Evolutionary conservation across 2,797 vertebrate genomes (phyloP).

Genomic region (Chelon auratus): DNA sequence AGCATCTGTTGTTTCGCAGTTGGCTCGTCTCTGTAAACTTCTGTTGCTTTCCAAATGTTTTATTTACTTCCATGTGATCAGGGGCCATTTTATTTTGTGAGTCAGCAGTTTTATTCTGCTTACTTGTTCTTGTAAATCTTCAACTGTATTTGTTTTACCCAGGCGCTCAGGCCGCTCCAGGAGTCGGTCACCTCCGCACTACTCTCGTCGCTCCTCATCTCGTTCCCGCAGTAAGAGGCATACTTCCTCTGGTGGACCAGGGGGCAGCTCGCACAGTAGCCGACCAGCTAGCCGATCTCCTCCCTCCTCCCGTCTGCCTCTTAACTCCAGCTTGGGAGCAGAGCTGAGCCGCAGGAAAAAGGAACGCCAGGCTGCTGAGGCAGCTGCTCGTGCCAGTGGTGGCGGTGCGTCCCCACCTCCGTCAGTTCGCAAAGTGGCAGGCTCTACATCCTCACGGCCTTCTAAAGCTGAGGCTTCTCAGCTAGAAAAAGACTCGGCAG

Average conservation of each 20-base stretch:
- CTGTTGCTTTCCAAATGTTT: neutral
- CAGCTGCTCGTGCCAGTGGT: conserved; percentile 83
- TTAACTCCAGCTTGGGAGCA: conserved; percentile 95
- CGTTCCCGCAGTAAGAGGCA: conserved; percentile 93
- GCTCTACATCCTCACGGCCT: conserved; percentile 54
- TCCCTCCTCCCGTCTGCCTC: conserved; percentile 88
- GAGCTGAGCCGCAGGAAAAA: conserved; percentile 96
- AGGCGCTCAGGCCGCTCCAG: conserved; percentile 95
- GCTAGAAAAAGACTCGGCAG: conserved; percentile 63
- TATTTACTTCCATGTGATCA: neutral
- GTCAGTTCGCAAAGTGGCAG: conserved; percentile 59
- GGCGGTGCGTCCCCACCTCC: conserved; percentile 74
- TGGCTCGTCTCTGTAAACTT: neutral
- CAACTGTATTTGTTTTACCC: conserved; percentile 16
- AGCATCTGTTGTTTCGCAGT: neutral
- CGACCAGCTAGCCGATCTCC: conserved; percentile 94
- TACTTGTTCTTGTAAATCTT: neutral
- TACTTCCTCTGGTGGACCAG: conserved; percentile 79
- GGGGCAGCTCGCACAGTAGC: conserved; percentile 85
- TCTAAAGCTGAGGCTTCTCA: conserved; percentile 70
- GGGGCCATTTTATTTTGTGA: neutral
- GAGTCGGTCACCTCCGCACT: conserved; percentile 92
- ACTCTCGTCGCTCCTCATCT: conserved; percentile 87
- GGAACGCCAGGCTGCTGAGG: conserved; percentile 92
- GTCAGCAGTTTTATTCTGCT: neutral